Conservation (phyloP, 2,113 vertebrate species). For the Myotis brandtii region DNA sequence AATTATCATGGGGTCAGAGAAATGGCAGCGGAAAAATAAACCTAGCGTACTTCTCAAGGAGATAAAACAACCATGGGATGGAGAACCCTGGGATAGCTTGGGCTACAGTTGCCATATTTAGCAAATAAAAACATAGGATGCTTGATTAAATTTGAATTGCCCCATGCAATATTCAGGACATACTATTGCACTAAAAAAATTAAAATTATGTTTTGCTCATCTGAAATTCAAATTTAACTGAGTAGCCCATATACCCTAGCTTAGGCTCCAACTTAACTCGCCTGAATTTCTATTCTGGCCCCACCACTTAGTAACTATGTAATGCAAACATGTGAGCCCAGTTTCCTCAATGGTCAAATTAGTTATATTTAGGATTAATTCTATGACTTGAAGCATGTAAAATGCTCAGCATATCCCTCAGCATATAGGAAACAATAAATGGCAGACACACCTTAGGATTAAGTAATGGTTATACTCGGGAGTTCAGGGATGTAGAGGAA, state of each 20-base stretch:
- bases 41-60: neutral
- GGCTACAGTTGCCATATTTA: neutral
- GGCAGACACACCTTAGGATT: neutral
- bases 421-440: constrained; percentile 17
- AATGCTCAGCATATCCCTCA: neutral
- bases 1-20: neutral
- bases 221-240: constrained; percentile 34
- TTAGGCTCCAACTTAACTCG: constrained; percentile 2
- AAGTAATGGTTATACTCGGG: neutral
- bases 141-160: neutral
- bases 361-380: constrained; percentile 6
- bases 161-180: neutral
- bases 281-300: constrained; percentile 25
- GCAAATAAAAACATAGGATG: neutral
- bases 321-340: neutral
- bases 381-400: neutral
- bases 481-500: neutral
- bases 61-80: neutral
- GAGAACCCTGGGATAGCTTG: neutral
- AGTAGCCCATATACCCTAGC: neutral
- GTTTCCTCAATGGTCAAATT: neutral
- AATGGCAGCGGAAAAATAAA: neutral
- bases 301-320: neutral
- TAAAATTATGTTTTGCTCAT: neutral
- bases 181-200: neutral